phyloP scores from a whole-genome alignment of 2,888 invertebrate genomes.

The Cephus runcator region DNA sequence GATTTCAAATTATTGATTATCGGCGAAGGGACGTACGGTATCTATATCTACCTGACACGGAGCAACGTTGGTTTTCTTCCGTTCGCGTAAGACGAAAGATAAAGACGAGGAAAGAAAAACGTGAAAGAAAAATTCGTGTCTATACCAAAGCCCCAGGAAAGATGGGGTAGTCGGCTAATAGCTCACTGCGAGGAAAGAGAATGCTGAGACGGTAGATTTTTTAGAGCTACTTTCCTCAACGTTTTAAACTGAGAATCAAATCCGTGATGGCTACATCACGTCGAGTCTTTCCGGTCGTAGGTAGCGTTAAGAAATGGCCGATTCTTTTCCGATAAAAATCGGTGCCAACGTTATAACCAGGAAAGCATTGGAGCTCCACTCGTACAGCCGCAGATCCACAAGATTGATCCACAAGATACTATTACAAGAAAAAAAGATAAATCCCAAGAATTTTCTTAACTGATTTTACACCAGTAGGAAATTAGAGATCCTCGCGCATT shows the following conservation, averaged over 20 bases:
- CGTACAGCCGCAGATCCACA: not conserved
- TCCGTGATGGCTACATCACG: conserved; percentile 37
- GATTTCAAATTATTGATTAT: conserved; percentile 6
- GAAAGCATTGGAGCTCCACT: not conserved
- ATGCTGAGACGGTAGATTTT: conserved; percentile 34
- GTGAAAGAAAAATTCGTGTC: conserved; percentile 21
- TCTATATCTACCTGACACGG: not conserved
- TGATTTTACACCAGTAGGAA: not conserved
- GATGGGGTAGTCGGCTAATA: conserved; percentile 24
- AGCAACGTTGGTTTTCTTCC: not conserved
- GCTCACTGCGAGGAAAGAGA: conserved; percentile 25
- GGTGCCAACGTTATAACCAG: conserved; percentile 1
- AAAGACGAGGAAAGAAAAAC: not conserved
- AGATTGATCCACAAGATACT: not conserved
- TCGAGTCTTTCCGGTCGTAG: conserved; percentile 12
- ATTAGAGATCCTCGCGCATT: not conserved
- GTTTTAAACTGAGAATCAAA: conserved; percentile 42
- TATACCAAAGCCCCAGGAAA: conserved; percentile 17
- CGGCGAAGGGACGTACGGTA: not conserved
- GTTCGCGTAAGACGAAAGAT: not conserved
- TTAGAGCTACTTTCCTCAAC: conserved; percentile 35
- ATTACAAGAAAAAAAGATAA: not conserved
- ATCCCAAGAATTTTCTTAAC: not conserved
- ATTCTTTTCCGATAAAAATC: conserved; percentile 30
- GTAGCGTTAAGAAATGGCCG: conserved; percentile 18